Evolutionary conservation across 2,797 vertebrate genomes (phyloP), one percentile per base, ranked within the genome.

Genomic region (Enoplosus armatus): DNA sequence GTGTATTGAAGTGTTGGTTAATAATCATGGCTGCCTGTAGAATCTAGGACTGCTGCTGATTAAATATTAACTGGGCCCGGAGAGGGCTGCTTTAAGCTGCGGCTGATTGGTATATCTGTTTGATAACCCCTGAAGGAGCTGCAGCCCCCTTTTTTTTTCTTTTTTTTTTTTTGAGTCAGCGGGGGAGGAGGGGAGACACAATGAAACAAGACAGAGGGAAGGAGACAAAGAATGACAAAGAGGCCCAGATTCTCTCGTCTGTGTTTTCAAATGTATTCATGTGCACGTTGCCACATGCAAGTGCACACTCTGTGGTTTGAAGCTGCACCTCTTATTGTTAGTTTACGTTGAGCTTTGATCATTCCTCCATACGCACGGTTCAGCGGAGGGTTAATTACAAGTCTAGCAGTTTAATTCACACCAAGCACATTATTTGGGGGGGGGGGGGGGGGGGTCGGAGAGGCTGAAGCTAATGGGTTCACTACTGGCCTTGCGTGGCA

Each of bases 11-110:
- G 79, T 27, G 72, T 73, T 87, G 66, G 75, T 92, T 92, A 88
- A 91, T 88, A 89, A 91, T 87, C 80, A 73, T 83, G 88, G 82
- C 86, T 79, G 94, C 80, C 62, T 85, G 86, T 90, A 71, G 89
- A 95, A 94, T 93, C 89, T 94, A 92, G 93, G 92, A 89, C 93
- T 94, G 84, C 85, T 87, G 87, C 90, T 92, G 87, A 93, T 95
- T 93, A 94, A 95, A 94, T 93, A 94, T 93, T 94, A 93, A 94
- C 90, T 70, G 79, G 86, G 81, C 86, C 85, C 79, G 33, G 80
- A 86, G 87, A 91, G 89, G 72, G 83, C 77, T 83, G 89, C 83
- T 90, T 91, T 92, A 92, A 94, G 89, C 87, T 91, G 81, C 48
- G 39, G 84, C 87, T 93, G 91, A 94, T 94, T 93, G 85, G 84